phyloP scores from a whole-genome alignment of 2,888 invertebrate genomes.

The Lepidocyrtoides sp. region DNA sequence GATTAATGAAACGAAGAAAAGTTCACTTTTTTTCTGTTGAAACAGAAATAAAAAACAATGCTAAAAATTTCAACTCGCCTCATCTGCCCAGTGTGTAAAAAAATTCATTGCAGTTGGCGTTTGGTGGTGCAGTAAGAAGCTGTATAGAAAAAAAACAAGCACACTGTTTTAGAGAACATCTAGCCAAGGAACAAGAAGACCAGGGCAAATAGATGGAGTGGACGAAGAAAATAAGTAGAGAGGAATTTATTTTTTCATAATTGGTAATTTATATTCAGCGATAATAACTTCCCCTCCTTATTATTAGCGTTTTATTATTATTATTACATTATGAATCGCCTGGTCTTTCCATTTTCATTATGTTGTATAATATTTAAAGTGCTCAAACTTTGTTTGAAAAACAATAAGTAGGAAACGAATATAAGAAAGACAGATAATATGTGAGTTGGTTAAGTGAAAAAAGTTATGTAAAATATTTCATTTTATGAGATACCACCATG shows the following conservation, averaged over 20 bases:
- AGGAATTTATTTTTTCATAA: conserved; percentile 46
- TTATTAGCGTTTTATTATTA: conserved; percentile 58
- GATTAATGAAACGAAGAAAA: conserved; percentile 53
- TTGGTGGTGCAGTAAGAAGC: background rate
- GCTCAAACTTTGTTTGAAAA: background rate
- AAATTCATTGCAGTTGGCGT: background rate
- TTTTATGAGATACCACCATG: conserved; percentile 53
- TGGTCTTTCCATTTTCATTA: background rate
- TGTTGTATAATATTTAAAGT: conserved; percentile 17
- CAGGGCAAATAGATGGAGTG: background rate
- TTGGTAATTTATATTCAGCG: conserved; percentile 79
- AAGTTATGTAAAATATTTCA: background rate
- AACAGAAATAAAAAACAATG: background rate
- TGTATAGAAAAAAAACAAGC: conserved; percentile 1
- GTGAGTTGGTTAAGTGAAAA: background rate
- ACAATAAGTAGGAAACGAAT: background rate
- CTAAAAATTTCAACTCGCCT: background rate
- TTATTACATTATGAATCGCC: background rate
- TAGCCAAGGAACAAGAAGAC: background rate
- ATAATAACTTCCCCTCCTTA: conserved; percentile 77
- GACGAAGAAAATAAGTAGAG: background rate
- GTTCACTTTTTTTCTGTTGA: background rate
- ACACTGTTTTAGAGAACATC: background rate
- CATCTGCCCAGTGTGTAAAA: background rate
- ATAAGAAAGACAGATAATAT: background rate